Evolutionary conservation across 2,888 invertebrate species (phyloP).

Genomic region (Copidosoma aretas): DNA sequence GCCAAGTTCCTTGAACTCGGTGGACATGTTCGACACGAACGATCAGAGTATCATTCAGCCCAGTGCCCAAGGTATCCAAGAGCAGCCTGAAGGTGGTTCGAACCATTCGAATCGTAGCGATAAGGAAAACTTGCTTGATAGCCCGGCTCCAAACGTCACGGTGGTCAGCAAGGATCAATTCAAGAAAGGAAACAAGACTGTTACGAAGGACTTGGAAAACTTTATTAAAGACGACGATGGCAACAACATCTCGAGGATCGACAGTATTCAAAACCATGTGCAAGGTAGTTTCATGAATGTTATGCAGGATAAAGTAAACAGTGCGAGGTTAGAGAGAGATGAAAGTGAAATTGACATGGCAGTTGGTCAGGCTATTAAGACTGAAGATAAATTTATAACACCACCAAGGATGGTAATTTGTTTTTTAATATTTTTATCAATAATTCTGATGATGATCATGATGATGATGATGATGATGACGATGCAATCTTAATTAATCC

Average conservation of each 20-base stretch:
- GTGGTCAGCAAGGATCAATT: constrained; percentile 18
- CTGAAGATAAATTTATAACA: constrained; percentile 39
- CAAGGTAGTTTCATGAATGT: constrained; percentile 45
- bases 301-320: constrained; percentile 46
- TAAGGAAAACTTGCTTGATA: constrained; percentile 11
- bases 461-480: background rate
- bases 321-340: constrained; percentile 50
- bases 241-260: constrained; percentile 1
- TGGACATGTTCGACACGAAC: constrained; percentile 36
- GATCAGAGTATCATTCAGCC: background rate
- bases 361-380: background rate
- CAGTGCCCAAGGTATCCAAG: background rate
- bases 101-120: constrained; percentile 3
- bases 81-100: background rate
- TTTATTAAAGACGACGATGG: constrained; percentile 33
- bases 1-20: constrained; percentile 28
- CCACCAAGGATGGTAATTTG: constrained; percentile 25
- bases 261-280: constrained; percentile 11
- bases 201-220: constrained; percentile 13
- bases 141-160: constrained; percentile 9
- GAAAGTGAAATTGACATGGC: constrained; percentile 41
- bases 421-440: background rate
- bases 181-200: constrained; percentile 10
- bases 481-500: background rate
- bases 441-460: background rate